A percentile compares a stretch with the other conserved stretches of the same genome.
Conservation (phyloP, 2,888 invertebrate species). For the Stenotaenia linearis region DNA sequence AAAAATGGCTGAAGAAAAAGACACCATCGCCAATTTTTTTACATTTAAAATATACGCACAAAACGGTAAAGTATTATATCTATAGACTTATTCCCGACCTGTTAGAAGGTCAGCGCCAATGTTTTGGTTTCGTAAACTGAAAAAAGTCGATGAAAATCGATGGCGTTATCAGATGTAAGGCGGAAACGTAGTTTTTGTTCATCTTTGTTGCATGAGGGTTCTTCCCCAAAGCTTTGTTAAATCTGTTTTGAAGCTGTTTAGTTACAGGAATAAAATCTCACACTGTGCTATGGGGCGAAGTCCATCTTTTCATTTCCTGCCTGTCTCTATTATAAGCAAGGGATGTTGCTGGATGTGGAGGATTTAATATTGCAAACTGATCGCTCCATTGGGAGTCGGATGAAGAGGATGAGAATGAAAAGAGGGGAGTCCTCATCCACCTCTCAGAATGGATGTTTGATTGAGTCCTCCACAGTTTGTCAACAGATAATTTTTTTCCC, state of each 20-base stretch:
- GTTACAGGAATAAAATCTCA: background rate
- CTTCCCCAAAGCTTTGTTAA: background rate
- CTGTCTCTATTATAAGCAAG: background rate
- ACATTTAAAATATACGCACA: no score
- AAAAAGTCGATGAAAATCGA: no score
- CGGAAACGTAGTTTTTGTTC: no score
- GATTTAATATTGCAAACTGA: slow-evolving; percentile 26
- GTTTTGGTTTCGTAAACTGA: no score
- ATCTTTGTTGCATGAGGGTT: no score
- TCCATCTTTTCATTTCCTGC: background rate
- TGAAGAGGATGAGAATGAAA: background rate
- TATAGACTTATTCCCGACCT: no score
- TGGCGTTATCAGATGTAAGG: no score
- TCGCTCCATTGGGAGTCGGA: slow-evolving; percentile 3
- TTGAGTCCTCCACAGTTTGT: slow-evolving; percentile 7
- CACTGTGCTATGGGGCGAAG: background rate
- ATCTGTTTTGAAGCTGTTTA: background rate
- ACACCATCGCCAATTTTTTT: no score
- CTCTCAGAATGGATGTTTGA: background rate
- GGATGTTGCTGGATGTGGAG: background rate
- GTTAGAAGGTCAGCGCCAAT: no score
- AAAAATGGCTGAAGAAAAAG: no score
- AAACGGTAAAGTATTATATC: no score
- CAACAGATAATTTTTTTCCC: background rate
- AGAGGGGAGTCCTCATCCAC: background rate